Conservation (phyloP, 2,797 vertebrate species). For the Limnodromus scolopaceus region DNA sequence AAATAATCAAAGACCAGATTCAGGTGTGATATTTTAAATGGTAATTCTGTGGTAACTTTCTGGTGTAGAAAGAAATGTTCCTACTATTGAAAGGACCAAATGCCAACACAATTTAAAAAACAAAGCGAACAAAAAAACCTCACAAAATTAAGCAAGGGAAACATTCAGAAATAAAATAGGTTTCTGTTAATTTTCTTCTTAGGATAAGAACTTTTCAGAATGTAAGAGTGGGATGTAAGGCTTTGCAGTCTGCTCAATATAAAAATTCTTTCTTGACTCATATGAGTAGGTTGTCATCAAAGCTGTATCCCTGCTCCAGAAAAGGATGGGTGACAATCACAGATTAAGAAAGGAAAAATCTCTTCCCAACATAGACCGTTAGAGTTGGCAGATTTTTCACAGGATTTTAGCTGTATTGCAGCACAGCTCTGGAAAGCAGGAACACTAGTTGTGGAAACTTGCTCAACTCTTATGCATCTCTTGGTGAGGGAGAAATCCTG, state of each 20-base stretch:
- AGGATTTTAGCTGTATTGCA: not conserved
- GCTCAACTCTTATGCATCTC: not conserved
- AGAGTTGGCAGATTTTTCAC: not conserved
- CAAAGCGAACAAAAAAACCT: not conserved
- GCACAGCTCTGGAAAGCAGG: not conserved
- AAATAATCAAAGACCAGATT: slow-evolving; percentile 8
- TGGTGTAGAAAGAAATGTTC: not conserved
- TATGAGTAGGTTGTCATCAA: slow-evolving; percentile 14
- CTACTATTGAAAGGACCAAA: not conserved
- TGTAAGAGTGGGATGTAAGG: not conserved
- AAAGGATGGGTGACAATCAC: not conserved
- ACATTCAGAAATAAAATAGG: not conserved
- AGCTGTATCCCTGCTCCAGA: not conserved
- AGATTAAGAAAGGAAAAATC: not conserved
- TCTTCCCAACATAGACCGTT: not conserved
- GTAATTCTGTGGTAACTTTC: not conserved
- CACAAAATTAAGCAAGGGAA: not conserved
- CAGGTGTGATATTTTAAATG: not conserved
- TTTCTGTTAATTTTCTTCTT: not conserved
- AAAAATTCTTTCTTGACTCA: slow-evolving; percentile 16
- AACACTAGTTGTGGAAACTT: not conserved
- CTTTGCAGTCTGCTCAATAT: not conserved
- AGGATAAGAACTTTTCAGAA: not conserved
- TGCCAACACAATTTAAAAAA: not conserved
- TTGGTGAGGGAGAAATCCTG: not conserved